phyloP scores from a whole-genome alignment of 1,140 invertebrate genomes.

The Saxidomus purpurata region DNA sequence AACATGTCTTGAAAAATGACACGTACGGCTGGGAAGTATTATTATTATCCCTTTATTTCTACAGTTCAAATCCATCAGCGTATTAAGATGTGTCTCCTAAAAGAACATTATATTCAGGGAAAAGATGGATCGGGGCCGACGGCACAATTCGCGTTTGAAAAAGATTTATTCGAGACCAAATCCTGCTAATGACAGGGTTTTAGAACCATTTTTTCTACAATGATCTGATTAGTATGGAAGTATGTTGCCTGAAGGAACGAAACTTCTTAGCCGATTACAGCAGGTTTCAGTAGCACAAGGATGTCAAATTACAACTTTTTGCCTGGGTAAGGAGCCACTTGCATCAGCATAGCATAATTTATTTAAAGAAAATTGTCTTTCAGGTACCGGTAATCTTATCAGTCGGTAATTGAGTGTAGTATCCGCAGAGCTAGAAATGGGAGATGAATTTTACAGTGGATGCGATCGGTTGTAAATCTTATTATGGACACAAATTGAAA shows the following conservation, averaged over 20 bases:
- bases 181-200: slow-evolving; percentile 12
- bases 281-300: neutral
- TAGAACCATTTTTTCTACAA: neutral
- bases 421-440: neutral
- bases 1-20: neutral
- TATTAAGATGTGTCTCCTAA: slow-evolving; percentile 6
- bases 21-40: neutral
- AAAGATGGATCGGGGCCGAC: neutral
- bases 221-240: neutral
- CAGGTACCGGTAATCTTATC: neutral
- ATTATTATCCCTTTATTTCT: neutral
- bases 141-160: neutral
- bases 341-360: neutral
- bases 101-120: neutral
- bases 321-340: neutral
- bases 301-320: slow-evolving; percentile 1
- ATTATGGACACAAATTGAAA: slow-evolving; percentile 27
- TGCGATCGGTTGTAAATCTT: slow-evolving; percentile 6
- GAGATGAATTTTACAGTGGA: neutral
- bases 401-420: neutral
- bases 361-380: neutral
- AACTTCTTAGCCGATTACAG: neutral
- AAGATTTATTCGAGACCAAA: slow-evolving; percentile 10
- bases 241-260: neutral
- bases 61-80: neutral